A percentile compares a stretch with the other conserved stretches of the same genome.
phyloP scores from a whole-genome alignment of 2,113 vertebrate genomes.

The Macquaria australasica region DNA sequence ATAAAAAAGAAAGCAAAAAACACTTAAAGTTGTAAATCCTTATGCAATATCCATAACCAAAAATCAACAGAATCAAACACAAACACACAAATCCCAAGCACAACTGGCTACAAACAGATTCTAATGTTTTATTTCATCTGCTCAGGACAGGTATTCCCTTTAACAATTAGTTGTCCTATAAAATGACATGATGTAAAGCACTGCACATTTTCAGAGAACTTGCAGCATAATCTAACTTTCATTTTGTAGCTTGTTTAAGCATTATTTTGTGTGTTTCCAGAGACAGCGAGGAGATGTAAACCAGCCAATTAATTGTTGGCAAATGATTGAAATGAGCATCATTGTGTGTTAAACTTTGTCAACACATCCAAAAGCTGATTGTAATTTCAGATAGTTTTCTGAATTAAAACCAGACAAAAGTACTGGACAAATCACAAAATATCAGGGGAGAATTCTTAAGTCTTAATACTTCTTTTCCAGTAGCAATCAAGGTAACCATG shows the following conservation, averaged over 20 bases:
- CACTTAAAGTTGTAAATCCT: background rate
- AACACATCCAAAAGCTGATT: slow-evolving; percentile 9
- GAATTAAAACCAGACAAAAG: background rate
- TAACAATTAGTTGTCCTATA: background rate
- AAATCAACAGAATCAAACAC: slow-evolving; percentile 6
- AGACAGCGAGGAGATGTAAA: background rate
- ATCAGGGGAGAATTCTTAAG: background rate
- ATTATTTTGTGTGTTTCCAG: background rate
- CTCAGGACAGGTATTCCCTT: slow-evolving; percentile 42
- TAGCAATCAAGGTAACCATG: background rate
- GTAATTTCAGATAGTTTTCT: slow-evolving; percentile 4
- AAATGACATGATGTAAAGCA: slow-evolving; percentile 28
- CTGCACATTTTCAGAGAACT: background rate
- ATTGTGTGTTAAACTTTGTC: background rate
- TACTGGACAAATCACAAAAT: background rate
- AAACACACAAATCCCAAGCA: slow-evolving; percentile 8
- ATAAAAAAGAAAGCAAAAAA: background rate
- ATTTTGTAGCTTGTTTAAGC: background rate
- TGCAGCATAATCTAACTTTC: background rate
- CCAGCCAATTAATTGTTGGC: background rate
- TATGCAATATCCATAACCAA: slow-evolving; percentile 8
- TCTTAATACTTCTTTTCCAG: background rate
- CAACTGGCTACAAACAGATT: slow-evolving; percentile 6
- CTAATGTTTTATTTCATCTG: slow-evolving; percentile 11
- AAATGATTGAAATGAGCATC: slow-evolving; percentile 35